phyloP scores from a whole-genome alignment of 2,888 invertebrate species.

The Tenthredo distinguenda region DNA sequence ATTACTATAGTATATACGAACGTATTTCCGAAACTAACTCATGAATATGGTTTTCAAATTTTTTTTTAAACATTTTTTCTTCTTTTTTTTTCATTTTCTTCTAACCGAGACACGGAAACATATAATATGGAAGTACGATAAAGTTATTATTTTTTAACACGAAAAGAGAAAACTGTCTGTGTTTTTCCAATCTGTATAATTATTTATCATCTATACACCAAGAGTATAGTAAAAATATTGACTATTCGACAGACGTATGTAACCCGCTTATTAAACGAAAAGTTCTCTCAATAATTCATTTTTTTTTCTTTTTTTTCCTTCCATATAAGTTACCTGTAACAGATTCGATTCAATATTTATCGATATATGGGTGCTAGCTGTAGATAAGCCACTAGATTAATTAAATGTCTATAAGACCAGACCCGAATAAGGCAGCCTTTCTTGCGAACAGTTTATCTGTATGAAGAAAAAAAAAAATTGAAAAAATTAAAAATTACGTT shows the following conservation, averaged over 20 bases:
- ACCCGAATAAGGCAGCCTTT: not conserved
- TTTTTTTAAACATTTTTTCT: not conserved
- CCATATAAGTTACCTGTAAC: not conserved
- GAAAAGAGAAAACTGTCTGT: not conserved
- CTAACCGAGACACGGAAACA: not conserved
- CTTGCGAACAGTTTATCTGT: not conserved
- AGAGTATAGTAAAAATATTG: not conserved
- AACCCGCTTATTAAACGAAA: not conserved
- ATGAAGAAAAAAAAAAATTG: not conserved
- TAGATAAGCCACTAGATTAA: not conserved
- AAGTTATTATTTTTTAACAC: not conserved
- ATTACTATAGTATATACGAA: not conserved
- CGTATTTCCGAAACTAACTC: not conserved
- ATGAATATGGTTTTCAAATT: not conserved
- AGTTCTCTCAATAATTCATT: not conserved
- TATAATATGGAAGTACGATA: not conserved
- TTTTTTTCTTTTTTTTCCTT: not conserved
- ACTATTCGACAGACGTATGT: not conserved
- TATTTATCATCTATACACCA: not conserved
- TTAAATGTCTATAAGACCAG: not conserved
- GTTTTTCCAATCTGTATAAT: not conserved
- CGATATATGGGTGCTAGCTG: not conserved
- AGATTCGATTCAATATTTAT: conserved; percentile 8
- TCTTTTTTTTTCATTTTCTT: not conserved
- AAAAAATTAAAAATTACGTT: not conserved